phyloP scores from a whole-genome alignment of 2,888 invertebrate species.

The Oxystoma pomonae region DNA sequence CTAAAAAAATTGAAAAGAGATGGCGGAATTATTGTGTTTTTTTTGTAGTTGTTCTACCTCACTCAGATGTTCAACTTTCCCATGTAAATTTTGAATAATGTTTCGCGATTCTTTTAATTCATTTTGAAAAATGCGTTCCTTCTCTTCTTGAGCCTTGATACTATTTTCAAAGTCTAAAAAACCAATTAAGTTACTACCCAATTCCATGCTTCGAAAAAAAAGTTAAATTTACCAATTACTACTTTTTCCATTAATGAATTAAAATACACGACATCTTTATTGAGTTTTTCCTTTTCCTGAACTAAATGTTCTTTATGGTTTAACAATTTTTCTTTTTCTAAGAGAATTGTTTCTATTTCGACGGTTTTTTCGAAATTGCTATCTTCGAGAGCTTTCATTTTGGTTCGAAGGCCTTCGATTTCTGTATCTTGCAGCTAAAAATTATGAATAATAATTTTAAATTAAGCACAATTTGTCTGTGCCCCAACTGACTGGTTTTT shows the following conservation, averaged over 20 bases:
- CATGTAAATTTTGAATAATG: constrained; percentile 16
- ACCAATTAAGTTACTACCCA: neutral
- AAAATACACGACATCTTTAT: constrained; percentile 26
- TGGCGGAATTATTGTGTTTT: neutral
- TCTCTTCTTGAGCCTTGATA: constrained; percentile 25
- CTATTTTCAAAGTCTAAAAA: constrained; percentile 30
- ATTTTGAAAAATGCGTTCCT: constrained; percentile 28
- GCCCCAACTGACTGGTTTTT: too few species aligned
- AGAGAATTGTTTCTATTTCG: constrained; percentile 4
- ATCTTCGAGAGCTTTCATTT: neutral
- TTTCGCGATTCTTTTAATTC: constrained; percentile 29
- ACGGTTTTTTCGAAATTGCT: neutral
- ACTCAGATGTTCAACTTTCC: constrained; percentile 23
- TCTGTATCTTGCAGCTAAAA: neutral
- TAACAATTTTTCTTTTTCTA: constrained; percentile 16
- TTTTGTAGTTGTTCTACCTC: constrained; percentile 8
- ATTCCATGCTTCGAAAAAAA: constrained; percentile 3
- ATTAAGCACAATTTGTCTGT: too few species aligned
- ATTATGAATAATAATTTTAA: too few species aligned
- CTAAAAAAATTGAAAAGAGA: too few species aligned
- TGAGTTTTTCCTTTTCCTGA: constrained; percentile 28
- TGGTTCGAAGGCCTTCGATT: neutral
- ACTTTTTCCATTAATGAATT: constrained; percentile 32
- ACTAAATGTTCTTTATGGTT: constrained; percentile 21
- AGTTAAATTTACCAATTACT: constrained; percentile 24